These are phyloP conservation scores for Theretra japonica DNA, from an alignment of 2,888 invertebrate genomes.

Conservation along the genomic window DNA sequence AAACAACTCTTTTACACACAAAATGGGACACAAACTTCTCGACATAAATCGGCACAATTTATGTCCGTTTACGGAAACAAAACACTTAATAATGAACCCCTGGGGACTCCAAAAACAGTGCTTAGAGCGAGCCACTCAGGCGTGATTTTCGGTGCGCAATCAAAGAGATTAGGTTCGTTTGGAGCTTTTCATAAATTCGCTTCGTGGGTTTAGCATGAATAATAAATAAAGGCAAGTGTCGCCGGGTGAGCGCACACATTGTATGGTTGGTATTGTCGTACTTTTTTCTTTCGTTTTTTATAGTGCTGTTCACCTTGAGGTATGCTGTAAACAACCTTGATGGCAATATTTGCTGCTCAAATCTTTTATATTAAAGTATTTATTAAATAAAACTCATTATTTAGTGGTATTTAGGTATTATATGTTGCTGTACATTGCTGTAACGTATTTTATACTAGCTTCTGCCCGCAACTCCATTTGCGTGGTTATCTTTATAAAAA, in stretches of 20 bases:
- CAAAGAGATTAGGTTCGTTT: conserved; percentile 46
- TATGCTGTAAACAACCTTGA: too few species aligned
- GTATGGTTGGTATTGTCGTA: conserved; percentile 1
- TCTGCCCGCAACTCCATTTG: too few species aligned
- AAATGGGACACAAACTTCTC: not conserved
- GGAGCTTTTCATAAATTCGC: conserved; percentile 43
- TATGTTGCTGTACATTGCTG: too few species aligned
- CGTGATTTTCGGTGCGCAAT: conserved; percentile 43
- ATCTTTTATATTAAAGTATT: too few species aligned
- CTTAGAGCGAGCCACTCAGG: conserved; percentile 40
- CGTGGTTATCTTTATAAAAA: too few species aligned
- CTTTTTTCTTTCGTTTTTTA: too few species aligned
- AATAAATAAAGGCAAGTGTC: conserved; percentile 38
- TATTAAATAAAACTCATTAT: too few species aligned
- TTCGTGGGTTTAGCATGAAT: conserved; percentile 44
- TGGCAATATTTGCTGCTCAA: too few species aligned
- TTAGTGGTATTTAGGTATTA: too few species aligned
- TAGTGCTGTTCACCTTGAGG: too few species aligned
- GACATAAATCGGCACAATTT: conserved; percentile 9
- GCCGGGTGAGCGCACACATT: not conserved
- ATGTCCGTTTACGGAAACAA: conserved; percentile 37
- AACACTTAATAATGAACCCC: conserved; percentile 40
- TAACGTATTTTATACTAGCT: too few species aligned
- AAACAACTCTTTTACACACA: not conserved
- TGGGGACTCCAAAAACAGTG: conserved; percentile 38